Base-by-base conservation (phyloP, 2,113 vertebrate species). In the Tenrec ecaudatus region DNA sequence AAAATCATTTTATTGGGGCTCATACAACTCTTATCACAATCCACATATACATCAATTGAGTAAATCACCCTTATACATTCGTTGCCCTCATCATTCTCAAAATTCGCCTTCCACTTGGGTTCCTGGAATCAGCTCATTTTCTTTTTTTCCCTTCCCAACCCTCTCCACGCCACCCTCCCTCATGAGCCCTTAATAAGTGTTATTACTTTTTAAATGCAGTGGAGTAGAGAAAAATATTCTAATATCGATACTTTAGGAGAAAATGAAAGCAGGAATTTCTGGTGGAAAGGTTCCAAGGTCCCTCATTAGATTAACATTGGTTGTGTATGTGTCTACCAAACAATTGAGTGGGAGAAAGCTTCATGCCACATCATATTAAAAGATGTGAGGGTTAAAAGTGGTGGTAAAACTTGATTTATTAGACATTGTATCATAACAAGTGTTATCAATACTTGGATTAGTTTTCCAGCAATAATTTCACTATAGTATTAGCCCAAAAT, bases 401-500 rank as follows among this genome's bases (percentile, higher is more conserved):
- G 62, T 10, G 22, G 22, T 79, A 22, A 31, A 78, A 17, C 25
- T 81, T 64, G 9, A 23, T 47, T n/a, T 22, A 57, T 4, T 11
- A 40, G 38, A 40, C 4, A 0, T 25, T 2, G 19, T 9, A 0
- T 17, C 38, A 2, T 7, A 1, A 31, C 0, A 2, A 31, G 7
- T 38, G 1, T 33, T 25, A 6, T 5, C 33, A 19, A 27, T 60
- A 58, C 66, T 23, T 2, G 14, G 23, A 5, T n/a, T 31, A 17
- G n/a, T n/a, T 38, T 79, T 14, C 17, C 3, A 1, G 19, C 0
- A 8, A 8, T 3, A 1, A 53, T 47, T 53, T 36, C 3, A 1
- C 0, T 1, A 11, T 25, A 6, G 1, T 22, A 0, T 20, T 7
- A 31, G 1, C n/a, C 69, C 3, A 8, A 0, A 3, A 17, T 43